Conservation (phyloP, 2,888 invertebrate genomes). For the Microplitis manilae region DNA sequence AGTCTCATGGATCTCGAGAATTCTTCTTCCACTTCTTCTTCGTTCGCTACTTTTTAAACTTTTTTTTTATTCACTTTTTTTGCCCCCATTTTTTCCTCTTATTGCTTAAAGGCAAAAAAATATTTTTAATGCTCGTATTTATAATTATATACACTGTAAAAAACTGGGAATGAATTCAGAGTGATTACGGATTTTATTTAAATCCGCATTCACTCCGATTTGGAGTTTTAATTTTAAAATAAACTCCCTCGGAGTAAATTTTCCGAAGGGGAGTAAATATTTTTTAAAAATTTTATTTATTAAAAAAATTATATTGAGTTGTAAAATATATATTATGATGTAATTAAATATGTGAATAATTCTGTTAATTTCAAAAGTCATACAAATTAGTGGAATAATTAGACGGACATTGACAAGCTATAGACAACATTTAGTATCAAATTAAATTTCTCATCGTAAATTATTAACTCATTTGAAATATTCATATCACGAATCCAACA, state of each 20-base stretch:
- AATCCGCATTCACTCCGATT: no score
- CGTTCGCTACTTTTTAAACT: not conserved
- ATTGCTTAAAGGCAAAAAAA: not conserved
- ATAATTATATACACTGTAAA: not conserved
- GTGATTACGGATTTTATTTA: no score
- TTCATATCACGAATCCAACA: slow-evolving; percentile 31
- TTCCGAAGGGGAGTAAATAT: no score
- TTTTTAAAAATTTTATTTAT: no score
- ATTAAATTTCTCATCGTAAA: slow-evolving; percentile 30
- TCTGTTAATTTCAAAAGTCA: not conserved
- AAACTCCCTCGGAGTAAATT: no score
- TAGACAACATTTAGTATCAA: slow-evolving; percentile 5
- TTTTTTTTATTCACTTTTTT: not conserved
- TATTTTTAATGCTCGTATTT: not conserved
- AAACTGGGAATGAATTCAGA: no score
- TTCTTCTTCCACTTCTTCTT: not conserved
- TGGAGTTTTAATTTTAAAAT: no score
- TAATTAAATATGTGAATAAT: not conserved
- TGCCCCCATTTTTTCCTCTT: not conserved
- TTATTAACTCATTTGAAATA: slow-evolving; percentile 26
- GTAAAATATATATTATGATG: no score
- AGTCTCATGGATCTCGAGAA: not conserved
- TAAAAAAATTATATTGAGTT: no score
- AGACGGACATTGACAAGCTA: slow-evolving; percentile 13
- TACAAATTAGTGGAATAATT: slow-evolving; percentile 28